Conservation (phyloP, 2,888 invertebrate species). For the Dexiosoma caninum region DNA sequence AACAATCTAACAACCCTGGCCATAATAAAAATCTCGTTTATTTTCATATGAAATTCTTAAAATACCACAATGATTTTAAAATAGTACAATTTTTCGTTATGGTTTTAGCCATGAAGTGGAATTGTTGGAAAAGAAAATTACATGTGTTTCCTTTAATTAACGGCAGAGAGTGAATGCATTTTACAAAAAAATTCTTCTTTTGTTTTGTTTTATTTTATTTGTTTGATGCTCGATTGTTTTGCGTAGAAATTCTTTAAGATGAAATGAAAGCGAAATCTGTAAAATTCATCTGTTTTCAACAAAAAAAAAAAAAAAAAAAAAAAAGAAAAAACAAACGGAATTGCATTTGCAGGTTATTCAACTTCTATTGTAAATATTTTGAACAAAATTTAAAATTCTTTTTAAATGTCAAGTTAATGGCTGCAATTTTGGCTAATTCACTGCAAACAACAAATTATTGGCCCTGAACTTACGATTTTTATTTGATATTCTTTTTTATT, state of each 20-base stretch:
- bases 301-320: no score
- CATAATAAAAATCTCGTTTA: conserved; percentile 48
- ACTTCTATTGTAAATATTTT: conserved; percentile 9
- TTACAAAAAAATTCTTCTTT: background rate
- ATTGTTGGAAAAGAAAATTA: conserved; percentile 35
- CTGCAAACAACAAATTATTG: conserved; percentile 43
- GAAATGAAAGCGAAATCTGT: conserved; percentile 7
- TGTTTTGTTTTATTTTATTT: background rate
- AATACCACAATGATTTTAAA: conserved; percentile 43
- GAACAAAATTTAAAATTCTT: conserved; percentile 13
- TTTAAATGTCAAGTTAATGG: conserved; percentile 48
- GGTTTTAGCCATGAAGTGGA: conserved; percentile 29
- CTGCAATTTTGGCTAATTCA: conserved; percentile 9
- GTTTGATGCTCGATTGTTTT: conserved; percentile 22
- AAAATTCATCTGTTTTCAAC: background rate
- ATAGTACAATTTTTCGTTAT: conserved; percentile 19
- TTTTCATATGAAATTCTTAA: conserved; percentile 55
- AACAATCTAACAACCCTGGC: no score
- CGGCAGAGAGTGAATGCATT: conserved; percentile 26
- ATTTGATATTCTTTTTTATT: background rate
- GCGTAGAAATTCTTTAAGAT: conserved; percentile 27
- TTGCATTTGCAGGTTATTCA: conserved; percentile 30
- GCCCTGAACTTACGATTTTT: conserved; percentile 52
- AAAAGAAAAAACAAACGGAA: no score
- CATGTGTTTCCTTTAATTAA: conserved; percentile 58